These are phyloP conservation scores for Acanthaster planci DNA, from an alignment of 35 echinoderm and acorn worm species.

Conservation along the genomic window DNA sequence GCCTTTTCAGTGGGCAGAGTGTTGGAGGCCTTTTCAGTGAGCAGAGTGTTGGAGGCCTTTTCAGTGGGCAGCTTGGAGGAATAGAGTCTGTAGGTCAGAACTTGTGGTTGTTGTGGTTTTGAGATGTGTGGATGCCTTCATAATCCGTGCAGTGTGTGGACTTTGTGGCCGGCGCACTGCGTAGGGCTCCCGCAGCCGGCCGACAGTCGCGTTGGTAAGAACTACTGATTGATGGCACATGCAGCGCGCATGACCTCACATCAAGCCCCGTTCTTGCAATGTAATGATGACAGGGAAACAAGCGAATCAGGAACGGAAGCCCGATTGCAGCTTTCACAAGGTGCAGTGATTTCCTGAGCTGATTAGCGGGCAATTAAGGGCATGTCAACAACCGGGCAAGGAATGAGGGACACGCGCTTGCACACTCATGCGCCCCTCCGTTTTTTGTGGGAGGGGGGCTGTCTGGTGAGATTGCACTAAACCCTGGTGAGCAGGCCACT, in stretches of 20 bases:
- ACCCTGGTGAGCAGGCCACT: background rate
- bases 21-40: no score
- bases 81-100: background rate
- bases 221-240: slow-evolving; percentile 44
- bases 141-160: background rate
- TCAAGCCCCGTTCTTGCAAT: slow-evolving; percentile 46
- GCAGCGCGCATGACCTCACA: slow-evolving; percentile 35
- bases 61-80: no score
- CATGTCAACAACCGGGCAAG: slow-evolving; percentile 45
- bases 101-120: background rate
- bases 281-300: slow-evolving; percentile 55
- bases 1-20: no score
- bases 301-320: slow-evolving; percentile 51
- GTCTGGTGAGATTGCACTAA: slow-evolving; percentile 28
- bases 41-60: no score
- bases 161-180: background rate
- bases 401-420: slow-evolving; percentile 11
- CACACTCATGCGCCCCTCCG: slow-evolving; percentile 7
- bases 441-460: no score
- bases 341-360: slow-evolving; percentile 40
- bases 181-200: background rate
- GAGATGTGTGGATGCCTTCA: background rate
- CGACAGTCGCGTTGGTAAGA: background rate
- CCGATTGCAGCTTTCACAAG: slow-evolving; percentile 49
- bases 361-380: slow-evolving; percentile 31